Evolutionary conservation across 2,888 invertebrate genomes (phyloP).

Genomic region (Pinctada fucata): DNA sequence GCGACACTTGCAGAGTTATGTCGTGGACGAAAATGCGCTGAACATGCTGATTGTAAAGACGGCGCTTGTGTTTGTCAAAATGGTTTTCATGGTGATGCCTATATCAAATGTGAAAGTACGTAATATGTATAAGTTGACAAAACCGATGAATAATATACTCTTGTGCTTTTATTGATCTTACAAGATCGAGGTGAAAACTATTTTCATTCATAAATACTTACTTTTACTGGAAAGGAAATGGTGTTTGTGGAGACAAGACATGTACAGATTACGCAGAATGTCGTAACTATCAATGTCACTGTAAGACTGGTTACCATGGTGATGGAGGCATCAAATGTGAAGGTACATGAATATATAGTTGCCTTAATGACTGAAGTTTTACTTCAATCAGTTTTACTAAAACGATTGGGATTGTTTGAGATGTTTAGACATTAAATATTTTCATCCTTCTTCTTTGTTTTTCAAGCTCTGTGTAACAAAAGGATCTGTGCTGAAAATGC

Average conservation of each 20-base stretch:
- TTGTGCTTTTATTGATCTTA: neutral
- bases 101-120: conserved; percentile 36
- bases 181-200: neutral
- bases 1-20: conserved; percentile 18
- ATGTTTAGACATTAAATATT: no score
- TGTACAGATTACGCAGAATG: conserved; percentile 27
- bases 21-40: conserved; percentile 27
- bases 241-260: conserved; percentile 26
- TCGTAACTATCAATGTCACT: conserved; percentile 21
- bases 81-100: conserved; percentile 35
- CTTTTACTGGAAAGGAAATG: neutral
- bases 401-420: no score
- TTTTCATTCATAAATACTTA: neutral
- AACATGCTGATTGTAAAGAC: conserved; percentile 27
- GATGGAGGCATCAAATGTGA: conserved; percentile 31
- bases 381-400: no score
- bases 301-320: conserved; percentile 32
- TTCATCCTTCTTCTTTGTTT: neutral
- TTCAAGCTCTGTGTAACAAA: conserved; percentile 31
- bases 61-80: conserved; percentile 21
- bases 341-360: conserved; percentile 7
- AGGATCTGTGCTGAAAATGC: conserved; percentile 28
- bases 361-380: neutral
- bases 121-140: neutral
- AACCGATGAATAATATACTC: no score